These are phyloP conservation scores for Synodontis membranacea DNA, from an alignment of 2,113 vertebrate species.

Conservation along the genomic window DNA sequence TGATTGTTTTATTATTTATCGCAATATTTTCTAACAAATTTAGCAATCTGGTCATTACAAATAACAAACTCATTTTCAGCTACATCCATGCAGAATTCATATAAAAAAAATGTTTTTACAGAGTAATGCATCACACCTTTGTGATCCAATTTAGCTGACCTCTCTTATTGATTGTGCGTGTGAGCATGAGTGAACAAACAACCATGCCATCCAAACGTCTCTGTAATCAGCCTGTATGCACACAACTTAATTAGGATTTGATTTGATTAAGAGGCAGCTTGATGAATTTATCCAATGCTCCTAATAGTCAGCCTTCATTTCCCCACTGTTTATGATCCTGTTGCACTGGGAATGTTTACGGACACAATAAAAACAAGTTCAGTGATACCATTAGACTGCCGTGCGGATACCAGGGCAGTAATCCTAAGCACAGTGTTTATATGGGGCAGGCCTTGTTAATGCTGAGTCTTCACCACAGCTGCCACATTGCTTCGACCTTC, in stretches of 20 bases:
- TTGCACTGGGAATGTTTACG: slow-evolving; percentile 40
- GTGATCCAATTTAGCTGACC: neutral
- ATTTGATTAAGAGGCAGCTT: slow-evolving; percentile 24
- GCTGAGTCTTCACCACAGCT: slow-evolving; percentile 15
- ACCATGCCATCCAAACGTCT: neutral
- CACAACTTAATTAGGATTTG: slow-evolving; percentile 16
- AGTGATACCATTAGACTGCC: slow-evolving; percentile 39
- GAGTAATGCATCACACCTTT: too few relatives aligned
- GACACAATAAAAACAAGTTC: slow-evolving; percentile 31
- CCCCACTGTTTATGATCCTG: slow-evolving; percentile 12
- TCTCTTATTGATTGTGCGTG: neutral
- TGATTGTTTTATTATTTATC: too few relatives aligned
- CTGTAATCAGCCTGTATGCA: neutral
- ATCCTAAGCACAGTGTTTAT: slow-evolving; percentile 40
- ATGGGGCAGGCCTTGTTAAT: slow-evolving; percentile 32
- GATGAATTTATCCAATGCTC: slow-evolving; percentile 23
- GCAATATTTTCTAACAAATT: neutral
- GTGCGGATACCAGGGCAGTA: slow-evolving; percentile 25
- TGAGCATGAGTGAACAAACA: neutral
- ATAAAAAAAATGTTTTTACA: neutral
- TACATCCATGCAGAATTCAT: neutral
- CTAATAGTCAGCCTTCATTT: slow-evolving; percentile 27
- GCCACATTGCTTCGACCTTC: slow-evolving; percentile 13
- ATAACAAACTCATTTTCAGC: too few relatives aligned
- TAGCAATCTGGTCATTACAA: neutral